phyloP scores from a whole-genome alignment of 2,797 vertebrate species.

The Acomys russatus region DNA sequence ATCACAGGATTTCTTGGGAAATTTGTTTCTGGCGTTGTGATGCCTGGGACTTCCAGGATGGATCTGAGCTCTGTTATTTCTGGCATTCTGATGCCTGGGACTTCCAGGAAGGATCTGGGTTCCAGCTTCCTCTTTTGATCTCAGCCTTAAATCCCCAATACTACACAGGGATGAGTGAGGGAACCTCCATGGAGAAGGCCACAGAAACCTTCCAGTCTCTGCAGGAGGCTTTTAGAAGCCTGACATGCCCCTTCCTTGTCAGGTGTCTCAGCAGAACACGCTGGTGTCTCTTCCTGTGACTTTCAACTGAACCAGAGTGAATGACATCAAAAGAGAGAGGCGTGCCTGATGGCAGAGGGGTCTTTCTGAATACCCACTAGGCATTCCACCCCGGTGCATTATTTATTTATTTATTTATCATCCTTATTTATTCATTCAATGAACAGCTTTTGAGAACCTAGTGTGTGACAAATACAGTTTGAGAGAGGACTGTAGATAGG shows the following conservation, averaged over 20 bases:
- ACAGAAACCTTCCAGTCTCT: background rate
- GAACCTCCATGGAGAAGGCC: background rate
- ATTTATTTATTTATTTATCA: background rate
- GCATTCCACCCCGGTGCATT: background rate
- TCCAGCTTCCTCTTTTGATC: background rate
- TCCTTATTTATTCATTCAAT: background rate
- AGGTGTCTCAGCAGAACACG: background rate
- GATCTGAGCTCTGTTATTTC: background rate
- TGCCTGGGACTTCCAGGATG: background rate
- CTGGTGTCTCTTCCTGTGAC: background rate
- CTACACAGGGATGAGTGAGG: background rate
- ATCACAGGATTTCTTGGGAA: background rate
- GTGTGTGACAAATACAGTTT: too few species aligned
- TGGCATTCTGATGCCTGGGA: background rate
- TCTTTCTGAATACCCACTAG: background rate
- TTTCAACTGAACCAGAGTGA: background rate
- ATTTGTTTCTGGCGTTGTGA: background rate
- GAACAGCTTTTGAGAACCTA: background rate
- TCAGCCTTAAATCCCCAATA: background rate
- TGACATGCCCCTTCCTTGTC: accelerated
- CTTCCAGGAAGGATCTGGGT: background rate
- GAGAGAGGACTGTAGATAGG: background rate
- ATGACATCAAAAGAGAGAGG: background rate
- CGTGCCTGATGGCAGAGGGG: background rate
- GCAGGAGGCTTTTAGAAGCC: background rate